Conservation (phyloP, 2,113 vertebrate species). For the Struthio camelus region DNA sequence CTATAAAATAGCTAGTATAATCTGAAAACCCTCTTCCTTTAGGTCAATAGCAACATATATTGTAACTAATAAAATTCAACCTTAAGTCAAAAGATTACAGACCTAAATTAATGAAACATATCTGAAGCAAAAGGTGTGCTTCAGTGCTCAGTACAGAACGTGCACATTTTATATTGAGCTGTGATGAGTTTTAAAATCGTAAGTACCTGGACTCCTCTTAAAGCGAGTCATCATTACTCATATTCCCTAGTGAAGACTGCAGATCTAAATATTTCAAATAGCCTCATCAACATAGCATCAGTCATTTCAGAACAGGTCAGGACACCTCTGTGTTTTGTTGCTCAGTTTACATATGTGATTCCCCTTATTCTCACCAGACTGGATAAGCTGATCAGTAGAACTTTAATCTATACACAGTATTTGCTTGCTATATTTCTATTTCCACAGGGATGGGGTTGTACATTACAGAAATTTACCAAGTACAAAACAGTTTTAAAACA, state of each 20-base stretch:
- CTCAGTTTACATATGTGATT: neutral
- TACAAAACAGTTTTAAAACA: neutral
- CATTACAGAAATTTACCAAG: neutral
- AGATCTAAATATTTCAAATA: neutral
- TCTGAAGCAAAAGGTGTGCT: neutral
- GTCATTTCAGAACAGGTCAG: neutral
- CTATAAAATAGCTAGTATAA: neutral
- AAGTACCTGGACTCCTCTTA: neutral
- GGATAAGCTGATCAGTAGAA: neutral
- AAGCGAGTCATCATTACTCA: accelerated
- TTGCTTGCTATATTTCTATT: neutral
- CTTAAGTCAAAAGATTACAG: neutral
- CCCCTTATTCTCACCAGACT: neutral
- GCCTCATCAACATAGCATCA: neutral
- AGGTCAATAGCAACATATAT: neutral
- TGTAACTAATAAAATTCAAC: neutral
- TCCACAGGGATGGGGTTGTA: neutral
- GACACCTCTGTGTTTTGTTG: neutral
- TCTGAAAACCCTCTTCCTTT: neutral
- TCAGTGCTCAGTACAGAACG: accelerated
- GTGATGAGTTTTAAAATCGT: neutral
- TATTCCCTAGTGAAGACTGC: accelerated
- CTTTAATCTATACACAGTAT: neutral
- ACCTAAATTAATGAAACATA: neutral
- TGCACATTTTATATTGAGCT: neutral